These are phyloP conservation scores for Tenualosa thibaudeaui DNA, from an alignment of 2,797 vertebrate genomes.

Conservation along the genomic window DNA sequence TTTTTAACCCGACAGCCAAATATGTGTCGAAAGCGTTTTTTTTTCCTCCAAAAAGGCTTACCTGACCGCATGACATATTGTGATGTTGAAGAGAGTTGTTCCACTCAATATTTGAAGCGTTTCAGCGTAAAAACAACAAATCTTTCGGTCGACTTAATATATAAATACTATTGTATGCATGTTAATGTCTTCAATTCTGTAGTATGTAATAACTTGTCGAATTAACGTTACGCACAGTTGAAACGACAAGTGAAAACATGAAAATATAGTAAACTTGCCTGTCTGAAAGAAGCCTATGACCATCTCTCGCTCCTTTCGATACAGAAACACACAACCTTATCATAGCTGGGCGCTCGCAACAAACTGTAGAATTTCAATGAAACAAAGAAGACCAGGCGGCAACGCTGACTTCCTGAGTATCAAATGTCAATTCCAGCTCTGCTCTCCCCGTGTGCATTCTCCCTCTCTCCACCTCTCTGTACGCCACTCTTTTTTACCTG, in stretches of 20 bases:
- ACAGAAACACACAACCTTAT: neutral
- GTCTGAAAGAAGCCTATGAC: neutral
- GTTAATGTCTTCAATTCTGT: neutral
- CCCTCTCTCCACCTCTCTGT: conserved; percentile 53
- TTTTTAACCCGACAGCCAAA: neutral
- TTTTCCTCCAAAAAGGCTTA: neutral
- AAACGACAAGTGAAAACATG: neutral
- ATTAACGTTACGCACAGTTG: neutral
- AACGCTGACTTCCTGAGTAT: conserved; percentile 84
- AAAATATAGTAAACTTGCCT: neutral
- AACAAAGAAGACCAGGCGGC: conserved; percentile 81
- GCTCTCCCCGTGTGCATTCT: conserved; percentile 35
- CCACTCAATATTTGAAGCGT: neutral
- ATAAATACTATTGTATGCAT: neutral
- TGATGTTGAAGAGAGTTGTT: neutral
- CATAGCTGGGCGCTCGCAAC: conserved; percentile 49
- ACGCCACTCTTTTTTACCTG: conserved; percentile 66
- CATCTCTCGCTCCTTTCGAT: neutral
- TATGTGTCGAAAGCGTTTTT: neutral
- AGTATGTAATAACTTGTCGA: neutral
- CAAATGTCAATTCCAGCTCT: conserved; percentile 74
- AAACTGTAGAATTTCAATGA: conserved; percentile 73
- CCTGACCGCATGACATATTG: neutral
- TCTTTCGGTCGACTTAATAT: neutral
- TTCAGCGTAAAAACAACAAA: neutral